Evolutionary conservation across 2,888 invertebrate species (phyloP).

Genomic region (Kuschelorhynchus macadamiae): DNA sequence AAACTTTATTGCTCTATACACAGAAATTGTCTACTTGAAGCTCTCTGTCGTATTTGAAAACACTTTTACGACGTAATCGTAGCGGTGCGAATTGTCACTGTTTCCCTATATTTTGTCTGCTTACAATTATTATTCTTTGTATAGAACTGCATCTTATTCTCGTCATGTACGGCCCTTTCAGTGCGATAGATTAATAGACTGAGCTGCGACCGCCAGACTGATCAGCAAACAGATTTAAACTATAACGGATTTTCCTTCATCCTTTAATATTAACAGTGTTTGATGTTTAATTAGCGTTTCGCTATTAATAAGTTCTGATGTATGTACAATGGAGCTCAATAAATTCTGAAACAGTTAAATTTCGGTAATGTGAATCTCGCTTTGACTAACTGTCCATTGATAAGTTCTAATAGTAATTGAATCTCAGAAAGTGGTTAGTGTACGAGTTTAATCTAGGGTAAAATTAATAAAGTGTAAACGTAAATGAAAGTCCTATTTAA

Average conservation of each 20-base stretch:
- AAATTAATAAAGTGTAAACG: too few relatives aligned
- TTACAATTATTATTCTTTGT: slow-evolving; percentile 32
- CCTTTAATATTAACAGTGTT: background rate
- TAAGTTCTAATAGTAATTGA: too few relatives aligned
- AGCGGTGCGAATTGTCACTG: slow-evolving; percentile 6
- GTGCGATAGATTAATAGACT: slow-evolving; percentile 22
- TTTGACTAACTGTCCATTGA: too few relatives aligned
- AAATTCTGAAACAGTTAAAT: too few relatives aligned
- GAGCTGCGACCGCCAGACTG: background rate
- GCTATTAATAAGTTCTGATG: too few relatives aligned
- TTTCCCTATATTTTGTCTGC: slow-evolving; percentile 9
- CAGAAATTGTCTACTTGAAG: slow-evolving; percentile 16
- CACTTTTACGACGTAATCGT: slow-evolving; percentile 28
- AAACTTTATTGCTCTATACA: slow-evolving; percentile 57
- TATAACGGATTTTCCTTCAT: background rate
- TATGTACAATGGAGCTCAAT: too few relatives aligned
- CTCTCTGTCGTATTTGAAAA: slow-evolving; percentile 18
- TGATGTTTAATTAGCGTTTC: background rate
- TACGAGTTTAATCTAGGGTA: too few relatives aligned
- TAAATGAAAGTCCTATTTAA: too few relatives aligned
- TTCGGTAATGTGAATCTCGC: too few relatives aligned
- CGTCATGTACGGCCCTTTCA: slow-evolving; percentile 19
- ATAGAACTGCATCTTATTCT: slow-evolving; percentile 15
- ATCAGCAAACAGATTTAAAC: slow-evolving; percentile 16
- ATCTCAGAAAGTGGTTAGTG: too few relatives aligned